These are phyloP conservation scores for Pteropus alecto DNA, from an alignment of 2,113 vertebrate genomes.

Conservation along the genomic window DNA sequence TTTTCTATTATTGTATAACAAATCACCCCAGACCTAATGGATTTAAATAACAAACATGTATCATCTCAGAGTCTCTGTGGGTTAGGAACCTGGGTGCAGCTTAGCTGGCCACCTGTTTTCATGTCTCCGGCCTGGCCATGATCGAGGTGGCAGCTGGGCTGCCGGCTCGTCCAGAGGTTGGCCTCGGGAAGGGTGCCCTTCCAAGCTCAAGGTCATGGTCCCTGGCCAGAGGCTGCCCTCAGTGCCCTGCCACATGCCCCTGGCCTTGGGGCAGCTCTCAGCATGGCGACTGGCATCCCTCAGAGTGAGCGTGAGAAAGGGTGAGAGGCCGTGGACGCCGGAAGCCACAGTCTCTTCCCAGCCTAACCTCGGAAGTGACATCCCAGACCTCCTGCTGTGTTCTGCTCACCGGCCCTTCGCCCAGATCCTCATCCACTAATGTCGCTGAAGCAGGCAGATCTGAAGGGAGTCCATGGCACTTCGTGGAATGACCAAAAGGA, in stretches of 20 bases:
- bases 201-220: not conserved
- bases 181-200: accelerated
- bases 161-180: not conserved
- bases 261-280: accelerated
- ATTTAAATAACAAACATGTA: not conserved
- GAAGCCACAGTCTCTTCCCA: accelerated
- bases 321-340: accelerated
- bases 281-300: accelerated
- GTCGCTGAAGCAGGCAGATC: not conserved
- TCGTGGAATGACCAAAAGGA: not conserved
- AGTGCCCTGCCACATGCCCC: accelerated
- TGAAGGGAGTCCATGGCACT: not conserved
- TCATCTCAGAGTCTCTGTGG: not conserved
- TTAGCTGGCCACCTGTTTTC: accelerated
- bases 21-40: not conserved
- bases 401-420: not conserved
- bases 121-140: accelerated
- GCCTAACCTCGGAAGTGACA: not conserved
- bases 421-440: not conserved
- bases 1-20: accelerated
- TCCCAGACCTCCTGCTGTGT: too few species aligned
- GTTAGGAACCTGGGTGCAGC: too few species aligned
- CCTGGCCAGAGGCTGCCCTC: accelerated
- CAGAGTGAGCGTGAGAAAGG: not conserved
- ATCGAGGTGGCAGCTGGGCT: accelerated